Percentiles rank a stretch among this genome's conserved stretches.
These are phyloP conservation scores for Eupithecia inturbata DNA, from an alignment of 2,888 invertebrate species.

Conservation along the genomic window DNA sequence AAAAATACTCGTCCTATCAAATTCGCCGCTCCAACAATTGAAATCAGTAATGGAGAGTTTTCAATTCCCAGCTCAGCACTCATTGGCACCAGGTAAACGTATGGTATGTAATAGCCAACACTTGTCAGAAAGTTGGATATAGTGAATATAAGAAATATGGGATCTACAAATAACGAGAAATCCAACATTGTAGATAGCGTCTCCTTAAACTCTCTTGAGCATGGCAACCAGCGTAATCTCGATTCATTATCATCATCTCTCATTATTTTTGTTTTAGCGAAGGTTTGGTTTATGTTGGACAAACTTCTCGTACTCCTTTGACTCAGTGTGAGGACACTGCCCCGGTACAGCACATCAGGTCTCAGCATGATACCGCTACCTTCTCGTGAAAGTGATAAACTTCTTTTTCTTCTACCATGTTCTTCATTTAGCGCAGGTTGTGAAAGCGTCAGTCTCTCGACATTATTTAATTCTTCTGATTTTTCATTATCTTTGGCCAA, in stretches of 20 bases:
- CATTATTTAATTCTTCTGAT: constrained; percentile 66
- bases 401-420: constrained; percentile 64
- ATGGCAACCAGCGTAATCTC: constrained; percentile 85
- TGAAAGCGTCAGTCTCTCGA: constrained; percentile 86
- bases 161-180: constrained; percentile 91
- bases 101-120: constrained; percentile 97
- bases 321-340: constrained; percentile 67
- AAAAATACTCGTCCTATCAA: constrained; percentile 94
- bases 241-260: constrained; percentile 72
- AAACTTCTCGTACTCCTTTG: constrained; percentile 77
- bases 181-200: constrained; percentile 93
- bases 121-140: constrained; percentile 97
- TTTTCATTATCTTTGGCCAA: constrained; percentile 74
- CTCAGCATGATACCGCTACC: constrained; percentile 92
- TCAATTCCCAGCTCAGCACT: constrained; percentile 86
- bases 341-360: constrained; percentile 95
- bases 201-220: constrained; percentile 88
- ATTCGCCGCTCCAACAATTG: constrained; percentile 94
- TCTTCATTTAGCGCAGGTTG: constrained; percentile 87
- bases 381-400: constrained; percentile 65
- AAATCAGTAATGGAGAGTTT: constrained; percentile 88
- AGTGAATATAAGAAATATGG: constrained; percentile 94
- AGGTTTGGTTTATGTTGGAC: constrained; percentile 78
- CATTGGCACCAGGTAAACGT: constrained; percentile 92
- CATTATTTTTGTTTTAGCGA: constrained; percentile 48